Evolutionary conservation across 1,140 invertebrate species (phyloP).

Genomic region (Neotoxoptera formosana): DNA sequence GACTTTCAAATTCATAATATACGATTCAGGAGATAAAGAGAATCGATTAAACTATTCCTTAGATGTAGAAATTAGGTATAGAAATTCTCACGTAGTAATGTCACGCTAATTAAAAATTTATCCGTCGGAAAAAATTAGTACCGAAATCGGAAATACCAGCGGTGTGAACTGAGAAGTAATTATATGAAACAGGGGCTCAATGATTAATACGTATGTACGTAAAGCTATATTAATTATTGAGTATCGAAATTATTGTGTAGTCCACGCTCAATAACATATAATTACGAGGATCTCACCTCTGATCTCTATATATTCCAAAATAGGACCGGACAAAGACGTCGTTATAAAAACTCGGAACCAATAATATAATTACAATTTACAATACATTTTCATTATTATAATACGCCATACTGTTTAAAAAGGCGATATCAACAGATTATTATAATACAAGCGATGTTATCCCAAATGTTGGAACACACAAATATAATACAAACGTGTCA

Average conservation of each 20-base stretch:
- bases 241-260: background rate
- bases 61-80: background rate
- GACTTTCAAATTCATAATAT: background rate
- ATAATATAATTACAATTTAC: slow-evolving; percentile 1
- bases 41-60: background rate
- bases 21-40: background rate
- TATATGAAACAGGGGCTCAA: background rate
- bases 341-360: background rate
- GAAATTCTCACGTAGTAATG: background rate
- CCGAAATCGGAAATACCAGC: background rate
- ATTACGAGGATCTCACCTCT: background rate
- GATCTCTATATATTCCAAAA: background rate
- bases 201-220: background rate
- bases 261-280: background rate
- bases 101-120: background rate
- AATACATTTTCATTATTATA: background rate
- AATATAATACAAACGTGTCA: background rate
- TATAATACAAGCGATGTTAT: background rate
- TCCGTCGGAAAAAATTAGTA: background rate
- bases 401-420: background rate
- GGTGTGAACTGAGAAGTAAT: background rate
- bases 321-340: background rate
- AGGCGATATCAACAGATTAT: background rate
- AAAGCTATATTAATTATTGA: background rate
- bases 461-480: background rate